phyloP scores from a whole-genome alignment of 2,888 invertebrate genomes.

The Apodemia mormo region DNA sequence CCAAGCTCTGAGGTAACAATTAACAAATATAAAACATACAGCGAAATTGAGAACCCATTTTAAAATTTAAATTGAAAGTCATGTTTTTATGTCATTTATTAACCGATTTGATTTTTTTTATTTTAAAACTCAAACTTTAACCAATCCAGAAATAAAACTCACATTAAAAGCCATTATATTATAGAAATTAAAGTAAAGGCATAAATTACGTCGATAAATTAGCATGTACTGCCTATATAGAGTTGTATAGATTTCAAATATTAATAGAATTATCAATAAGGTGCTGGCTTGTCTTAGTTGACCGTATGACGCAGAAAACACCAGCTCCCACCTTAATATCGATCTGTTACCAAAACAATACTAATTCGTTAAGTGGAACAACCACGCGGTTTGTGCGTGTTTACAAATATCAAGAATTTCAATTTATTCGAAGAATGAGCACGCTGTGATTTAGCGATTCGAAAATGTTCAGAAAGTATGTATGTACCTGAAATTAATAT shows the following conservation, averaged over 20 bases:
- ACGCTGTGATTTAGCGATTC: slow-evolving; percentile 6
- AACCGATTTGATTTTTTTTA: no score
- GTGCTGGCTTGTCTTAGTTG: neutral
- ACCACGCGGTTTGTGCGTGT: neutral
- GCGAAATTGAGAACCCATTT: no score
- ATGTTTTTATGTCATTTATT: no score
- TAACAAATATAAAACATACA: no score
- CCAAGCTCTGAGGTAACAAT: no score
- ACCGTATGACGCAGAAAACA: neutral
- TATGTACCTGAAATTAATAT: neutral
- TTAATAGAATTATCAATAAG: neutral
- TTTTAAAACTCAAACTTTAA: no score
- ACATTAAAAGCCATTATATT: no score
- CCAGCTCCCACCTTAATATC: slow-evolving; percentile 3
- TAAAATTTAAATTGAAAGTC: no score
- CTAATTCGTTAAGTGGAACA: neutral
- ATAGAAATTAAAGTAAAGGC: no score
- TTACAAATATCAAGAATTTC: neutral
- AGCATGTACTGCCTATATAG: neutral
- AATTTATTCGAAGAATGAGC: neutral
- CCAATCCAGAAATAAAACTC: no score
- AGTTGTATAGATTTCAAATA: neutral
- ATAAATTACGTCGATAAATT: no score
- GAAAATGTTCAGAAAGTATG: slow-evolving; percentile 17
- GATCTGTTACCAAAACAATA: slow-evolving; percentile 1